A percentile compares a stretch with the other conserved stretches of the same genome.
Evolutionary conservation across 2,113 vertebrate species (phyloP).

Genomic region (Sylvia atricapilla): DNA sequence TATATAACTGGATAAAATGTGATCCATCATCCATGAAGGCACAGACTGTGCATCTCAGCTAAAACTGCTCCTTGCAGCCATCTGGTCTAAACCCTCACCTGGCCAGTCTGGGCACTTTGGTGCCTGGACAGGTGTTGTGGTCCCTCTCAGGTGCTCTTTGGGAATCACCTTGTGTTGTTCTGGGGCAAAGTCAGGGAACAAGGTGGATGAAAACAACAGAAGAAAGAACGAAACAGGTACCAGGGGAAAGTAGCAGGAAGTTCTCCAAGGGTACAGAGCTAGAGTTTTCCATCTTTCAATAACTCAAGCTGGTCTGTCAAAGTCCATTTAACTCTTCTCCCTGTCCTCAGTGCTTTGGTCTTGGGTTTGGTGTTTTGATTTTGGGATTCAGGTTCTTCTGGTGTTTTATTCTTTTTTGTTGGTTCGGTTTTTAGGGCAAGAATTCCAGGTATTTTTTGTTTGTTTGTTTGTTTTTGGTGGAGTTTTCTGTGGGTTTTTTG

Average conservation of each 20-base stretch:
- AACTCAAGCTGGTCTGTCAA: not conserved
- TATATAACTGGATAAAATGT: not conserved
- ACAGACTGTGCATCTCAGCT: not conserved
- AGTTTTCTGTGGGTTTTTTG: not conserved
- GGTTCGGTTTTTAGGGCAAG: not conserved
- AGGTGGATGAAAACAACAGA: not conserved
- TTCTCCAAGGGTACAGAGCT: not conserved
- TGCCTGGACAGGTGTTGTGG: not conserved
- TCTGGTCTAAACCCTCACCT: not conserved
- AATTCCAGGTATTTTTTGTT: too few species aligned
- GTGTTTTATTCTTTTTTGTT: not conserved
- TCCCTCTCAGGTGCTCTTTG: not conserved
- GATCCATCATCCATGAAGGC: not conserved
- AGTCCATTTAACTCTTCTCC: not conserved
- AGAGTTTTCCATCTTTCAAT: rapidly evolving
- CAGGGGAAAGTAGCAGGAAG: not conserved
- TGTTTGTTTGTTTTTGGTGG: not conserved
- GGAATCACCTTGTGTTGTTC: not conserved
- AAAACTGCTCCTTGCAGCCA: not conserved
- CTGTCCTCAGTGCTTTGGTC: not conserved
- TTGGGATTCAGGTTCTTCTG: too few species aligned
- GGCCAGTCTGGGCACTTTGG: not conserved
- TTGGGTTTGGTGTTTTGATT: not conserved
- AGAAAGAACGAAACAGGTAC: not conserved
- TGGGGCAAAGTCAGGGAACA: not conserved